Evolutionary conservation across 2,113 vertebrate genomes (phyloP), one percentile per base, ranked within the genome.

Genomic region (Pseudorhombus dupliciocellatus): DNA sequence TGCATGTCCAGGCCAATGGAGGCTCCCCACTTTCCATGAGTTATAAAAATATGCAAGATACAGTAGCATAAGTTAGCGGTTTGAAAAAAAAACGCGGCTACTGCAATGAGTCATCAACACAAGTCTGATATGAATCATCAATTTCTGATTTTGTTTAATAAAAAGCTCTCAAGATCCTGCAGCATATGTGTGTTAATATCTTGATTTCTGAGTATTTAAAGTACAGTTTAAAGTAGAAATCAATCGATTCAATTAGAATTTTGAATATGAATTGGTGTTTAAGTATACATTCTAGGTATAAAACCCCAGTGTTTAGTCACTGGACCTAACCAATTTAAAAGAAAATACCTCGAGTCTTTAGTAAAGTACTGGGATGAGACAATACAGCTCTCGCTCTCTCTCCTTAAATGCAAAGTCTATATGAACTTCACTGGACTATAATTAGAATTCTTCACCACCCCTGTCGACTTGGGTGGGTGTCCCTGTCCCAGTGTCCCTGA

Each of bases 401-500:
- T 16, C 50, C 24, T 59, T 55, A 40, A 72, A 77, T 11, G 7
- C 15, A 25, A 79, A 74, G 70, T 79, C 48, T 56, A 7, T 11
- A 44, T 74, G 21, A 30, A 72, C 62, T 60, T 62, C 14, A 9
- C 22, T 50, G 28, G 44, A 56, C 56, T 70, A 21, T 18, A 44
- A 46, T 10, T n/a, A 20, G 31, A 21, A 56, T 48, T 75, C 25
- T 61, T 20, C 37, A 65, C 53, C 60, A 24, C 18, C 3, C 2
- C 22, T 25, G 58, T 80, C 68, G 78, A 71, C 62, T 71, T n/a
- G 54, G 54, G n/a, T 63, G 31, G 52, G 83, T 62, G 59, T 40
- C 31, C 30, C 22, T 5, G 14, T 76, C 67, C 53, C 66, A 40
- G 24, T 1, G 15, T 66, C 75, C 84, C 79, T 54, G 46, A 82